phyloP scores from a whole-genome alignment of 2,888 invertebrate species.

The Endotricha flammealis region DNA sequence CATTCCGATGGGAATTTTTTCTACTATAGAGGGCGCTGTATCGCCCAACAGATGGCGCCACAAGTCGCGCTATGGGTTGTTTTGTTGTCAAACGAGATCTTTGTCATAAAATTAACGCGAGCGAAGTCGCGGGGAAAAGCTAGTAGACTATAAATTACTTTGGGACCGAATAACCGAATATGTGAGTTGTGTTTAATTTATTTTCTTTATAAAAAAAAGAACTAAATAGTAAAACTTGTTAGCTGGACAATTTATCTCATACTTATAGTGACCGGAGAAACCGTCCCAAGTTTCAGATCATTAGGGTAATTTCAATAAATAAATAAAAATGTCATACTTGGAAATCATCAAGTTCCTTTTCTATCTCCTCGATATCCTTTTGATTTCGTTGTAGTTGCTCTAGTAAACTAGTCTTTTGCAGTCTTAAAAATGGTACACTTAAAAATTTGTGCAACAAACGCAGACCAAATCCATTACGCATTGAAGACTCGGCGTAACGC shows the following conservation, averaged over 20 bases:
- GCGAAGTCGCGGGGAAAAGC: too few relatives aligned
- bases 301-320: background rate
- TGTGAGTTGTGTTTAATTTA: too few relatives aligned
- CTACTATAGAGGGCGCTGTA: too few relatives aligned
- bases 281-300: background rate
- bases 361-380: constrained; percentile 86
- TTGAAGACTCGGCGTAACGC: constrained; percentile 93
- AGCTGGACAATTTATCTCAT: background rate
- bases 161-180: too few relatives aligned
- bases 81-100: too few relatives aligned
- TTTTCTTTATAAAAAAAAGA: too few relatives aligned
- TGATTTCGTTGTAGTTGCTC: constrained; percentile 91
- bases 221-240: too few relatives aligned
- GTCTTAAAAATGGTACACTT: constrained; percentile 93
- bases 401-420: constrained; percentile 90
- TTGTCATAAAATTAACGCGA: too few relatives aligned
- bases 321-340: constrained; percentile 72
- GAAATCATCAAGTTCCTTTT: constrained; percentile 85
- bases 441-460: constrained; percentile 96
- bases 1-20: too few relatives aligned
- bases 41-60: too few relatives aligned
- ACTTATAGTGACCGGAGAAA: background rate
- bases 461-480: constrained; percentile 97
- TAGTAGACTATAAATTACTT: too few relatives aligned
- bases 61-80: too few relatives aligned